phyloP scores from a whole-genome alignment of 2,797 vertebrate genomes.

The Myiotriccus ornatus region DNA sequence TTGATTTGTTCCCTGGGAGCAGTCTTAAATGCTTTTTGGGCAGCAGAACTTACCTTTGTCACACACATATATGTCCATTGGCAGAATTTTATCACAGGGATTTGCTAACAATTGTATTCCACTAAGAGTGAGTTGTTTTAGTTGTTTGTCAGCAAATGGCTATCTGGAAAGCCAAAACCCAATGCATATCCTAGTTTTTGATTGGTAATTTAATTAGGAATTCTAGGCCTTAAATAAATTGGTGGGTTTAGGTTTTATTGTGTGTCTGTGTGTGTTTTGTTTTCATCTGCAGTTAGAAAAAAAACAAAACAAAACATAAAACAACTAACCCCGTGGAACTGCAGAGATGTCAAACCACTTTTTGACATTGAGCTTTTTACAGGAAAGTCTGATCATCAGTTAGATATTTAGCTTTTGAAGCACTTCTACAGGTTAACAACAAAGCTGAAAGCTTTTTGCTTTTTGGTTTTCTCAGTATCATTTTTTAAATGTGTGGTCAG shows the following conservation, averaged over 20 bases:
- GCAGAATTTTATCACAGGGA: not conserved
- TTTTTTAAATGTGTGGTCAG: not conserved
- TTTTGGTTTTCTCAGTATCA: not conserved
- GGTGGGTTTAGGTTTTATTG: not conserved
- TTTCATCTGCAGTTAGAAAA: not conserved
- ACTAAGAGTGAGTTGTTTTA: not conserved
- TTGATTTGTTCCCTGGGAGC: not conserved
- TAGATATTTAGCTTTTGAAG: not conserved
- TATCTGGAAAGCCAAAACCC: not conserved
- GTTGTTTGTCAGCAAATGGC: not conserved
- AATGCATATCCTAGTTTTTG: not conserved
- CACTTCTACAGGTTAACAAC: not conserved
- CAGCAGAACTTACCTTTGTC: not conserved
- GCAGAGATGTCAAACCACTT: not conserved
- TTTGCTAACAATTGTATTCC: not conserved
- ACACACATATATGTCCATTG: rapidly evolving
- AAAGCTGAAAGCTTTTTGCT: not conserved
- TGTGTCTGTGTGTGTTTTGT: not conserved
- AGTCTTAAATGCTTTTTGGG: not conserved
- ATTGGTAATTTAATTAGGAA: not conserved
- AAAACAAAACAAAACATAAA: rapidly evolving
- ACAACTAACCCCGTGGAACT: rapidly evolving
- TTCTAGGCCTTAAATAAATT: not conserved
- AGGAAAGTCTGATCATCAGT: not conserved
- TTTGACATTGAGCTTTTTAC: not conserved